Evolutionary conservation across 2,113 vertebrate species (phyloP).

Genomic region (Oreamnos americanus): DNA sequence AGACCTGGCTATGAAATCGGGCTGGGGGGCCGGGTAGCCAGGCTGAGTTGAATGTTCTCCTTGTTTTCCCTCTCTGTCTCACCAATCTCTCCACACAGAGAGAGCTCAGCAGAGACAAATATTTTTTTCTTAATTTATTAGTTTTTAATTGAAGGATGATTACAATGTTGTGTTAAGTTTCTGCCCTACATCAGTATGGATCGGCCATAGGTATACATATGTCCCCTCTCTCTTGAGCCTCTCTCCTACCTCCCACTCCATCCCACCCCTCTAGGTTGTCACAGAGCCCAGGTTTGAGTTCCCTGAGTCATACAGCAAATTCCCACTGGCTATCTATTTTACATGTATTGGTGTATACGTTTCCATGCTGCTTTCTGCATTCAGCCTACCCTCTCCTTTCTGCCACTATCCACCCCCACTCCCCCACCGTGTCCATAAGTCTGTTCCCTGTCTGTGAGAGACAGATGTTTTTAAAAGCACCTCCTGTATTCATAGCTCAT

Average conservation of each 20-base stretch:
- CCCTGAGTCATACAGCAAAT: background rate
- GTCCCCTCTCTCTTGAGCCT: background rate
- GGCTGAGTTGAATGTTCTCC: constrained; percentile 29
- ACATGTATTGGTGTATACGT: background rate
- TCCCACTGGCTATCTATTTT: background rate
- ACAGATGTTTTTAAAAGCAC: background rate
- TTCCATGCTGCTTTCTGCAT: background rate
- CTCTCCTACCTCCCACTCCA: background rate
- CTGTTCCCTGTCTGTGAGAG: background rate
- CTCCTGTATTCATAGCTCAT: background rate
- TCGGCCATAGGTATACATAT: background rate
- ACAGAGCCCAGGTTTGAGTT: background rate
- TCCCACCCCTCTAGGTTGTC: background rate
- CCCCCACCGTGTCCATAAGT: background rate
- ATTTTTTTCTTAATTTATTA: background rate
- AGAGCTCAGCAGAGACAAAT: background rate
- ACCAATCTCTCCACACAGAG: background rate
- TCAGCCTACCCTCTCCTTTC: background rate
- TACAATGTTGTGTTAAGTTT: background rate
- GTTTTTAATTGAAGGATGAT: background rate
- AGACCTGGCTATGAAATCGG: constrained; percentile 9
- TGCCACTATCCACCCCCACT: background rate
- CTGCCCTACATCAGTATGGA: background rate
- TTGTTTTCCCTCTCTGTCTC: background rate
- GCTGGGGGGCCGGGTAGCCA: background rate